These are phyloP conservation scores for Anisognathus igniventris DNA, from an alignment of 2,797 vertebrate genomes.

Conservation along the genomic window DNA sequence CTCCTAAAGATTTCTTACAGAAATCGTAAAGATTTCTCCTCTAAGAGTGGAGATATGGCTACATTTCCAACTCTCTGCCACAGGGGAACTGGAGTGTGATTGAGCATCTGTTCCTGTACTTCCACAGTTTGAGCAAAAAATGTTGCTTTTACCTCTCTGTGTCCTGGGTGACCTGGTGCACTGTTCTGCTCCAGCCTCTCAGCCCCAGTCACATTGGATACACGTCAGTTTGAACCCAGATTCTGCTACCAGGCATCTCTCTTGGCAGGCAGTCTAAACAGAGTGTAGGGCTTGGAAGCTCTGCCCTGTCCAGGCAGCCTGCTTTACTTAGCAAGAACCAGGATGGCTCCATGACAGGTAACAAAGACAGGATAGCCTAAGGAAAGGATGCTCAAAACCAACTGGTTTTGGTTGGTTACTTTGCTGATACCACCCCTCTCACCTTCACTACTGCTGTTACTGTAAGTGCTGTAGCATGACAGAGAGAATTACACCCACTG, in stretches of 20 bases:
- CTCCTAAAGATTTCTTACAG: neutral
- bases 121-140: neutral
- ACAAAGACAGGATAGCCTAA: neutral
- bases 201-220: neutral
- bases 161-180: neutral
- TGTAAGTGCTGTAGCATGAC: neutral
- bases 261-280: neutral
- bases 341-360: neutral
- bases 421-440: neutral
- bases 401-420: neutral
- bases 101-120: neutral
- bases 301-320: neutral
- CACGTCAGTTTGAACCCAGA: neutral
- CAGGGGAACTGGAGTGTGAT: neutral
- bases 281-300: neutral
- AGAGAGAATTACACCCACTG: neutral
- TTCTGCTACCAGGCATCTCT: neutral
- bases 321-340: neutral
- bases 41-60: neutral
- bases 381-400: neutral
- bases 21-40: neutral
- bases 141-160: neutral
- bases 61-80: neutral
- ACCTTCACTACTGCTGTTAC: neutral
- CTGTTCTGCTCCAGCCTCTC: neutral